These are phyloP conservation scores for Auanema sp. DNA, from an alignment of 2,888 invertebrate genomes.

Conservation along the genomic window DNA sequence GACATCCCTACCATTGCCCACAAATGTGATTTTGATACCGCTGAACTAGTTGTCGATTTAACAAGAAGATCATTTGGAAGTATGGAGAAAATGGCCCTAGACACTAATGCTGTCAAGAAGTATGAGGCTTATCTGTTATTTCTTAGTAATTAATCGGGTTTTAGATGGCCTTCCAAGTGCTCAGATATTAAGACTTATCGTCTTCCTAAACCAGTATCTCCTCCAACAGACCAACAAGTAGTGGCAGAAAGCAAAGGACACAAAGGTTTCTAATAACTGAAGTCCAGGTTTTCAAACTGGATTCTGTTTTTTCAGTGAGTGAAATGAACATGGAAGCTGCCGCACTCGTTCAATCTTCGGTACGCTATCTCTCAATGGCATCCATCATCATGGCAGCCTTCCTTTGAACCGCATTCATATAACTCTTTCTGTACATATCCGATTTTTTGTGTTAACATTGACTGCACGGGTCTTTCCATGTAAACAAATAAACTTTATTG, in stretches of 20 bases:
- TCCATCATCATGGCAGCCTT: neutral
- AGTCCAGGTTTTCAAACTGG: neutral
- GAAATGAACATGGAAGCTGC: too few relatives aligned
- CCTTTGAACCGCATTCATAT: neutral
- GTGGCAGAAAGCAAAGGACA: slow-evolving; percentile 31
- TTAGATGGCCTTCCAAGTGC: slow-evolving; percentile 59
- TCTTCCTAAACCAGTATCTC: slow-evolving; percentile 41
- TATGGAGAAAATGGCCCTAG: slow-evolving; percentile 59
- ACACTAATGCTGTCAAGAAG: slow-evolving; percentile 57
- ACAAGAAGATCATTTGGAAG: slow-evolving; percentile 48
- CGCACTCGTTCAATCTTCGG: neutral
- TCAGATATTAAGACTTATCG: slow-evolving; percentile 58
- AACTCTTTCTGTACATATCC: too few relatives aligned
- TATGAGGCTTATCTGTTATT: slow-evolving; percentile 8
- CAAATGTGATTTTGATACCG: slow-evolving; percentile 54
- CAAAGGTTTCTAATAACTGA: neutral
- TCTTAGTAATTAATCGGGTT: neutral
- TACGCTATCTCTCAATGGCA: neutral
- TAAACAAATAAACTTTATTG: too few relatives aligned
- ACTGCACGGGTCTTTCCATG: too few relatives aligned
- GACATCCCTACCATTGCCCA: slow-evolving; percentile 60
- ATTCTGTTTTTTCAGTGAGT: neutral
- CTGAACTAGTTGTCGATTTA: slow-evolving; percentile 51
- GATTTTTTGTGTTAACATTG: too few relatives aligned
- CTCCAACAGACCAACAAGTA: slow-evolving; percentile 25